phyloP scores from a whole-genome alignment of 2,888 invertebrate genomes.

The Lasius fuliginosus region DNA sequence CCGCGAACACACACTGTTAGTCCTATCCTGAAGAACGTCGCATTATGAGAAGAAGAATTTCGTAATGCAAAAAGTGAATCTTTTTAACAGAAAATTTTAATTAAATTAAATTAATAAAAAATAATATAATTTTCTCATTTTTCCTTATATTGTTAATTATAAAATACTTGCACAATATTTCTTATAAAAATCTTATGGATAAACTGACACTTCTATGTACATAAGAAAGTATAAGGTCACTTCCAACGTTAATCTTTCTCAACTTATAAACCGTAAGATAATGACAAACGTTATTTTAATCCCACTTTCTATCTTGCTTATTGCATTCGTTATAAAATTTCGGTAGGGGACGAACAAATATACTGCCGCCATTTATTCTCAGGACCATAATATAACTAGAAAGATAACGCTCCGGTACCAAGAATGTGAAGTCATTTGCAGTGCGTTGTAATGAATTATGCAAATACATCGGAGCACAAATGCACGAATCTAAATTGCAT shows the following conservation, averaged over 20 bases:
- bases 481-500: not conserved
- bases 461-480: not conserved
- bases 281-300: conserved; percentile 25
- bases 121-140: not conserved
- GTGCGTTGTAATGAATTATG: conserved; percentile 34
- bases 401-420: not conserved
- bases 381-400: conserved; percentile 5
- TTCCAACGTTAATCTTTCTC: not conserved
- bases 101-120: not conserved
- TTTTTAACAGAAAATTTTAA: not conserved
- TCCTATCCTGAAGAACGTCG: not conserved
- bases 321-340: conserved; percentile 18
- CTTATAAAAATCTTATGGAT: not conserved
- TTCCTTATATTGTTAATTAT: not conserved
- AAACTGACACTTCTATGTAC: not conserved
- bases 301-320: conserved; percentile 33
- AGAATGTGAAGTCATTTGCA: conserved; percentile 20
- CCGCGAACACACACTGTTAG: not conserved
- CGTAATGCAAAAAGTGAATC: not conserved
- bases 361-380: conserved; percentile 16
- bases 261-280: not conserved
- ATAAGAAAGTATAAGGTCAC: not conserved
- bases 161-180: not conserved
- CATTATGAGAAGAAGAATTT: not conserved
- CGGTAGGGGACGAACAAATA: not conserved